Evolutionary conservation across 64 coral and sea anemone species (phyloP).

Genomic region (Catalaphyllia jardinei): DNA sequence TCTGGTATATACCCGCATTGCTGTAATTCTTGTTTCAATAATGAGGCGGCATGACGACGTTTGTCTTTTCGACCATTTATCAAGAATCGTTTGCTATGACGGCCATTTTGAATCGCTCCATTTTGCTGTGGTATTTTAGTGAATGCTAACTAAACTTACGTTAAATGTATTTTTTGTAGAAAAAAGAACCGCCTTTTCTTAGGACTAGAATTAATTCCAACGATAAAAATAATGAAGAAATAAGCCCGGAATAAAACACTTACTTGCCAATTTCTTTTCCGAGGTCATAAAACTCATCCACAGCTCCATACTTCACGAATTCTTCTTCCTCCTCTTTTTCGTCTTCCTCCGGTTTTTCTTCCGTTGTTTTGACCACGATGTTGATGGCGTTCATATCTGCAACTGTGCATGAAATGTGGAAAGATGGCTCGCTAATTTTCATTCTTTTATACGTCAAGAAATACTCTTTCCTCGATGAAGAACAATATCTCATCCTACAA

Average conservation of each 20-base stretch:
- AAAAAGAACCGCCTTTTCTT: too few relatives aligned
- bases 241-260: conserved; percentile 1
- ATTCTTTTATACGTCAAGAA: background rate
- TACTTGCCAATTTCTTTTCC: conserved; percentile 71
- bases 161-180: too few relatives aligned
- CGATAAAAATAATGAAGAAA: background rate
- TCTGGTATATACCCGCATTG: too few relatives aligned
- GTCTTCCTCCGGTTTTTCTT: conserved; percentile 5
- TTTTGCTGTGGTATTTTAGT: too few relatives aligned
- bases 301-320: conserved; percentile 64
- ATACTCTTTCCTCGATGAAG: background rate
- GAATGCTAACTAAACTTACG: too few relatives aligned
- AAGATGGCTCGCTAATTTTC: background rate
- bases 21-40: too few relatives aligned
- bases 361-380: conserved; percentile 2
- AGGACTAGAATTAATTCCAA: too few relatives aligned
- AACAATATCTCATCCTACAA: background rate
- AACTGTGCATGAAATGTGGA: conserved; percentile 22
- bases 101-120: too few relatives aligned
- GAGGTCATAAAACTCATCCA: conserved; percentile 72
- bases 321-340: conserved; percentile 52
- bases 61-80: too few relatives aligned
- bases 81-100: too few relatives aligned
- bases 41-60: too few relatives aligned
- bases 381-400: conserved; percentile 19